Conservation (phyloP, 2,113 vertebrate genomes). For the Pagrus major region DNA sequence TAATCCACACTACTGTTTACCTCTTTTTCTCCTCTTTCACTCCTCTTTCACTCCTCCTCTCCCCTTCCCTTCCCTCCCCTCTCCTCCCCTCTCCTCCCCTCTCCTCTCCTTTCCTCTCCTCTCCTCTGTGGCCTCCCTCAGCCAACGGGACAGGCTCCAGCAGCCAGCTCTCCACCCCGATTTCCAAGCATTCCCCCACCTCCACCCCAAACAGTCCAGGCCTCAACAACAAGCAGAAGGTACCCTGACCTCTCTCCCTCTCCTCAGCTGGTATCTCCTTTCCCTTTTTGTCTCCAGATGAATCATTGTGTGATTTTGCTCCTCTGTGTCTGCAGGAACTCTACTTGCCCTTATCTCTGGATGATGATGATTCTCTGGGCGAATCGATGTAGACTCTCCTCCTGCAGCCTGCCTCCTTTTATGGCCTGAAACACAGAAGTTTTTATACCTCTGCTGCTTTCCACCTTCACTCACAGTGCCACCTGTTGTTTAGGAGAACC, state of each 20-base stretch:
- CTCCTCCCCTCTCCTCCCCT: background rate
- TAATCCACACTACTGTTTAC: slow-evolving; percentile 61
- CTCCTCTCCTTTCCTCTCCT: slow-evolving; percentile 2
- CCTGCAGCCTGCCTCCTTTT: slow-evolving; percentile 46
- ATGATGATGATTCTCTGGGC: slow-evolving; percentile 95
- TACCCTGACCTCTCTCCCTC: slow-evolving; percentile 76
- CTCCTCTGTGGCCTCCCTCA: slow-evolving; percentile 72
- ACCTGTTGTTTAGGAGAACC: slow-evolving; percentile 65
- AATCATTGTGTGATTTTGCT: background rate
- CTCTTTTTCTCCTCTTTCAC: slow-evolving; percentile 6
- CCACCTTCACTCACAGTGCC: slow-evolving; percentile 71
- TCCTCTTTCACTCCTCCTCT: background rate
- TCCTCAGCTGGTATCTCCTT: slow-evolving; percentile 7
- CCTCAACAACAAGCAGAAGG: slow-evolving; percentile 97
- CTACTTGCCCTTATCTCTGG: slow-evolving; percentile 97
- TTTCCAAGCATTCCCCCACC: slow-evolving; percentile 98
- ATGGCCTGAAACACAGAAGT: slow-evolving; percentile 68
- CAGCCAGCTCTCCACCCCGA: slow-evolving; percentile 98
- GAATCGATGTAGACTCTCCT: slow-evolving; percentile 93
- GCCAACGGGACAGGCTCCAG: slow-evolving; percentile 96
- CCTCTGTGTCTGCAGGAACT: slow-evolving; percentile 88
- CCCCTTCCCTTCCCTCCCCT: background rate
- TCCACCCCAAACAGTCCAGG: slow-evolving; percentile 97
- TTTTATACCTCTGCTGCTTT: slow-evolving; percentile 68
- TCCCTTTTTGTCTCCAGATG: background rate